Evolutionary conservation across 2,888 invertebrate species (phyloP).

Genomic region (Eumerus sabulonum): DNA sequence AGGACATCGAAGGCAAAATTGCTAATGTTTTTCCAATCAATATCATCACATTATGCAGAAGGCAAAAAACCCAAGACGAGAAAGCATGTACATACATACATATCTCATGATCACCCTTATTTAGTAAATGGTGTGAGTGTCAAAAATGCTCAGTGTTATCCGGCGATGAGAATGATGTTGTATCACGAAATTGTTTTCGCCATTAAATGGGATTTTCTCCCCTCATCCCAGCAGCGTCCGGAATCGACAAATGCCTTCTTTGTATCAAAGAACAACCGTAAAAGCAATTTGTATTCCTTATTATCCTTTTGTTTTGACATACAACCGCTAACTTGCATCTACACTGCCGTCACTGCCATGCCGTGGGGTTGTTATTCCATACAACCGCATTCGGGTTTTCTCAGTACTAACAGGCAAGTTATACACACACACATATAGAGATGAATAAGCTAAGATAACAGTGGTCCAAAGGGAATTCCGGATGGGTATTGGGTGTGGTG

Average conservation of each 20-base stretch:
- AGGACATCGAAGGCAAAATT: conserved; percentile 38
- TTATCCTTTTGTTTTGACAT: conserved; percentile 78
- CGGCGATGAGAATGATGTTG: conserved; percentile 37
- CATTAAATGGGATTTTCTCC: conserved; percentile 51
- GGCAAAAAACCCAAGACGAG: background rate
- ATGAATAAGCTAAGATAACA: conserved; percentile 50
- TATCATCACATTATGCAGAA: conserved; percentile 38
- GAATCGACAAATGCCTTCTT: conserved; percentile 16
- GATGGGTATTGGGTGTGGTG: background rate
- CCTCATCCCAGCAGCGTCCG: background rate
- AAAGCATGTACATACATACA: too few relatives aligned
- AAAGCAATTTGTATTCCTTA: conserved; percentile 67
- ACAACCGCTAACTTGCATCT: conserved; percentile 78
- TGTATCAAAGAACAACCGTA: conserved; percentile 65
- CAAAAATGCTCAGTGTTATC: conserved; percentile 16
- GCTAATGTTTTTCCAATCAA: conserved; percentile 62
- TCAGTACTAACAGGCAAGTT: too few relatives aligned
- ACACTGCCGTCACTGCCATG: conserved; percentile 25
- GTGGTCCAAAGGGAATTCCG: conserved; percentile 30
- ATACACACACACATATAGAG: conserved; percentile 15
- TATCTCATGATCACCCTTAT: conserved; percentile 9
- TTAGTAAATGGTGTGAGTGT: background rate
- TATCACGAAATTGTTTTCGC: conserved; percentile 56
- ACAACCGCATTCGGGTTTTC: conserved; percentile 50
- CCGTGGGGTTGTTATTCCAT: conserved; percentile 56